phyloP scores from a whole-genome alignment of 2,113 vertebrate species.

The Balaeniceps rex region DNA sequence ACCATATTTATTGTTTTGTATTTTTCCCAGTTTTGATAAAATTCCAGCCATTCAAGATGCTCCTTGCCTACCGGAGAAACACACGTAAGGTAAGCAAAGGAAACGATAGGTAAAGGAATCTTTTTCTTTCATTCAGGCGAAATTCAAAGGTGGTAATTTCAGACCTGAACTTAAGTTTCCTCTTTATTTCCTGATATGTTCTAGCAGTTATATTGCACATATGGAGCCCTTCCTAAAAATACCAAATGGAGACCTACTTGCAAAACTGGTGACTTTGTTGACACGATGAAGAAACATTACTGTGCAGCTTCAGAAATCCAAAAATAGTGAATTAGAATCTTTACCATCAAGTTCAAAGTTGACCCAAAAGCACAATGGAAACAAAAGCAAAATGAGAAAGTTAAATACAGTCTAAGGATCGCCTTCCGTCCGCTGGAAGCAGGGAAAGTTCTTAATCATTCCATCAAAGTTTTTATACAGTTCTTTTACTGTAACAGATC shows the following conservation, averaged over 20 bases:
- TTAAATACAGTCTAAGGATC: not conserved
- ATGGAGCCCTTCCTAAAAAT: constrained; percentile 48
- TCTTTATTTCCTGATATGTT: not conserved
- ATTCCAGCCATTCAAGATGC: not conserved
- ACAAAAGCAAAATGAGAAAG: not conserved
- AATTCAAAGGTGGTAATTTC: not conserved
- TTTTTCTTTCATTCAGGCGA: not conserved
- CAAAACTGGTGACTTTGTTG: not conserved
- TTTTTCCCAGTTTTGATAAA: not conserved
- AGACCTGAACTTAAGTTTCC: not conserved
- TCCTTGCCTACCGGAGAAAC: not conserved
- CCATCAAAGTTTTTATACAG: not conserved
- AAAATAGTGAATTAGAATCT: not conserved
- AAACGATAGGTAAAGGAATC: not conserved
- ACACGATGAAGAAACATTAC: not conserved
- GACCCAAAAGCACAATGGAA: not conserved
- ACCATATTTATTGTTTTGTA: not conserved
- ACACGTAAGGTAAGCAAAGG: not conserved
- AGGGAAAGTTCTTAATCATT: not conserved
- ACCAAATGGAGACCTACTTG: not conserved
- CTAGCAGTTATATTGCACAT: not conserved
- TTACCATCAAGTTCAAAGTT: not conserved
- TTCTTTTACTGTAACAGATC: not conserved
- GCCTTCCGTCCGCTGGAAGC: not conserved
- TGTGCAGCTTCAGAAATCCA: not conserved